A percentile compares a stretch with the other conserved stretches of the same genome.
Evolutionary conservation across 2,888 invertebrate species (phyloP).

Genomic region (Tetheella fluctuosa): DNA sequence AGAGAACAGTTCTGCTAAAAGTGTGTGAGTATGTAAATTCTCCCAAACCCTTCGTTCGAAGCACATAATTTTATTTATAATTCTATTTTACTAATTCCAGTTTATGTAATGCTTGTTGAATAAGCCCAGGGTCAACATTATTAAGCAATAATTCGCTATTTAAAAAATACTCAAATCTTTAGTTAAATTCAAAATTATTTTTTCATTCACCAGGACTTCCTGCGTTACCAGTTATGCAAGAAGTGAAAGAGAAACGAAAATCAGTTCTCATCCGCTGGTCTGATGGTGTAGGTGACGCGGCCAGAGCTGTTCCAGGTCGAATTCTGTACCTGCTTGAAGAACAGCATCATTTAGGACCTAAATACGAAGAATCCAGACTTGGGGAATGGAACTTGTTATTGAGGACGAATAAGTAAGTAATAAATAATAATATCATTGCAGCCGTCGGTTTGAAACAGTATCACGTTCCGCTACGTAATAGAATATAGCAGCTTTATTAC

Average conservation of each 20-base stretch:
- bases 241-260: conserved; percentile 81
- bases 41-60: no score
- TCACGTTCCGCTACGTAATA: no score
- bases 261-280: conserved; percentile 78
- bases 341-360: conserved; percentile 87
- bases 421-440: no score
- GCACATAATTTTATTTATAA: no score
- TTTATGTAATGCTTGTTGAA: no score
- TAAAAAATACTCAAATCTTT: not conserved
- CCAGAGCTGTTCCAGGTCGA: conserved; percentile 69
- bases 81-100: no score
- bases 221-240: conserved; percentile 85
- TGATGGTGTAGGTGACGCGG: conserved; percentile 71
- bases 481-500: no score
- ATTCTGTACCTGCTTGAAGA: conserved; percentile 87
- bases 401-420: conserved; percentile 76
- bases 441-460: no score
- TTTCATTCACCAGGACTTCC: conserved; percentile 80
- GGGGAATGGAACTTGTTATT: conserved; percentile 86
- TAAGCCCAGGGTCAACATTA: not conserved
- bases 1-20: no score
- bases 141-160: not conserved
- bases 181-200: not conserved
- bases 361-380: conserved; percentile 86
- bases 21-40: no score